Evolutionary conservation across 1,140 invertebrate genomes (phyloP), one percentile per base, ranked within the genome.

Genomic region (Drosophila triauraria): DNA sequence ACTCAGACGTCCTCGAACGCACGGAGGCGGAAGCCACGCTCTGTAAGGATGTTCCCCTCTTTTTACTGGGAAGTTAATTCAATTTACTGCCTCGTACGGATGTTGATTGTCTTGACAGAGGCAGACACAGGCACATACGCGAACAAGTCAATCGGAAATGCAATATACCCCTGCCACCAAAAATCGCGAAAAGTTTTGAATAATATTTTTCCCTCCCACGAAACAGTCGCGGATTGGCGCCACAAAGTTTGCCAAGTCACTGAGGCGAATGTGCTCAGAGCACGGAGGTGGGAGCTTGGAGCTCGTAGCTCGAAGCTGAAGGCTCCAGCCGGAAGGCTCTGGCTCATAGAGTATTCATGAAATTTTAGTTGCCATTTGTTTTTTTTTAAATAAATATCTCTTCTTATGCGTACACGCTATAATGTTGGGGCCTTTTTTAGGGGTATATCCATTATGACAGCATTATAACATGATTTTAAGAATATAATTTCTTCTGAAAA

Each of bases 11-110:
- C 20, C 59, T 63, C 20, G 58, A 63, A 27, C 32, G 20, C 75
- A 86, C 48, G 60, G 70, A 82, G 76, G 83, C 79, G 83, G 80
- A 87, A 84, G 56, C 62, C 64, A 76, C 60, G 46, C 15, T 47
- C 42, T 13, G 3, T 46, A 9, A 43, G 42, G 32, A 32, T 23
- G n/a, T 42, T 35, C 48, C 1, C 63, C 30, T 23, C 17, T 27
- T 30, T 46, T 38, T 40, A 30, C 20, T 50, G 9, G 8, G 13
- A 54, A 61, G 75, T 69, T 82, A 83, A 88, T 87, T 87, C 74
- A 84, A 90, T 88, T 90, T 90, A 71, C 77, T 63, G 38, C 53
- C 80, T 53, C 44, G 47, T 32, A 25, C 23, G 40, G 20, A n/a
- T 56, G 40, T 57, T 47, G 42, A 56, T 72, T 71, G 46, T 48